Evolutionary conservation across 2,797 vertebrate genomes (phyloP), one percentile per base, ranked within the genome.

Genomic region (Oreortyx pictus): DNA sequence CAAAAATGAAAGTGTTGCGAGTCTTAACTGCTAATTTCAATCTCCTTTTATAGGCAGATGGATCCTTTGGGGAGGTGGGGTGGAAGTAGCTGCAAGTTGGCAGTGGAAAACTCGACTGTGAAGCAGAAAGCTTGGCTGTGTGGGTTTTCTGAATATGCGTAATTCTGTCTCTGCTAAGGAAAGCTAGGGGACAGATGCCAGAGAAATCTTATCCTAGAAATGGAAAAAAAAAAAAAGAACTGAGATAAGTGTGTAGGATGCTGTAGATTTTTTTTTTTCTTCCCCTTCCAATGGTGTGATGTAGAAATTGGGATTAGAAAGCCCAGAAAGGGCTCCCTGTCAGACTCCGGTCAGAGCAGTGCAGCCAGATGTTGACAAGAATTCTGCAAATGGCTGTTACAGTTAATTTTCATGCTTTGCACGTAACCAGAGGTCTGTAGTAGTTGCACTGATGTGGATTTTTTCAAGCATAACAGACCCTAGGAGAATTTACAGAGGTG

Each of bases 31-130:
- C 80, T 91, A 61, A 8, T 82, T 83, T 84, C 83, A 86, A 17
- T n/a, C 83, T 93, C 88, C 88, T 93, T 96, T 77, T 96, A 86
- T 86, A 90, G 94, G 88, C 94, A 96, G 90, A 92, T 94, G 94
- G 93, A 88, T 88, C 54, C 57, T 80, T n/a, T 66, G 54, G 23
- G 52, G 17, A 7, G 5, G 29, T 20, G 9, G 52, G 56, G 66
- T 62, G 39, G 39, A 70, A 49, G 43, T 37, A 88, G 91, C 90
- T 90, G 67, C 49, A 90, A 95, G 81, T 84, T 96, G 95, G 94
- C 94, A 95, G 91, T 81, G 88, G 91, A n/a, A 74, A 57, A 93
- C 85, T 90, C 2, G 62, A 50, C 88, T 88, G 88, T 22, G 86
- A 79, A 84, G 76, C 94, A 86, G 91, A 74, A 89, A 95, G 54